Evolutionary conservation across 2,888 invertebrate genomes (phyloP).

Genomic region (Argyra leucocephala): DNA sequence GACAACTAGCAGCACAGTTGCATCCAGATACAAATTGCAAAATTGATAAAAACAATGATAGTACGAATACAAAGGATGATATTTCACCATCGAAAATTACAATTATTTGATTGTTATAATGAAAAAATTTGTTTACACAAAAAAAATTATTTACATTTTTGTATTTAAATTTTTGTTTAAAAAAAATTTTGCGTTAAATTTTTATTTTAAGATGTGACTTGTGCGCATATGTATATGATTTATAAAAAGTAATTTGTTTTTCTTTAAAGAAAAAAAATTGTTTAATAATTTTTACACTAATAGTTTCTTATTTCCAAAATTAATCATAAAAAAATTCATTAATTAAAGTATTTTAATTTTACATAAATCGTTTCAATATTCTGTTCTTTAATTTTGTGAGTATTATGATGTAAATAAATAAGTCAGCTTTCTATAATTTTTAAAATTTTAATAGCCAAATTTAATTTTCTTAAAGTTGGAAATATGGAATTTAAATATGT

Average conservation of each 20-base stretch:
- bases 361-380: too few relatives aligned
- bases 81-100: neutral
- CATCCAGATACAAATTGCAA: constrained; percentile 28
- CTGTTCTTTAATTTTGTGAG: too few relatives aligned
- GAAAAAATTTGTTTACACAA: neutral
- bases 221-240: constrained; percentile 2
- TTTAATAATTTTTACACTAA: neutral
- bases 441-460: too few relatives aligned
- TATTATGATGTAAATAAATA: too few relatives aligned
- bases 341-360: too few relatives aligned
- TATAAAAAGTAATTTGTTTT: neutral
- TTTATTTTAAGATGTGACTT: neutral
- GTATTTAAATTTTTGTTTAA: neutral
- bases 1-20: constrained; percentile 47
- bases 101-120: constrained; percentile 2
- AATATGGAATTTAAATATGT: too few relatives aligned
- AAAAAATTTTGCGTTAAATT: neutral
- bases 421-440: too few relatives aligned
- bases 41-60: constrained; percentile 23
- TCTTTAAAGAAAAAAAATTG: neutral
- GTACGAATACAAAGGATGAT: constrained; percentile 13
- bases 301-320: neutral
- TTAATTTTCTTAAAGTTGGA: too few relatives aligned
- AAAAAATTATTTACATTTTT: neutral
- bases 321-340: too few relatives aligned